Percentiles rank a stretch among this genome's conserved stretches.
Evolutionary conservation across 2,797 vertebrate species (phyloP).

Genomic region (Champsocephalus gunnari): DNA sequence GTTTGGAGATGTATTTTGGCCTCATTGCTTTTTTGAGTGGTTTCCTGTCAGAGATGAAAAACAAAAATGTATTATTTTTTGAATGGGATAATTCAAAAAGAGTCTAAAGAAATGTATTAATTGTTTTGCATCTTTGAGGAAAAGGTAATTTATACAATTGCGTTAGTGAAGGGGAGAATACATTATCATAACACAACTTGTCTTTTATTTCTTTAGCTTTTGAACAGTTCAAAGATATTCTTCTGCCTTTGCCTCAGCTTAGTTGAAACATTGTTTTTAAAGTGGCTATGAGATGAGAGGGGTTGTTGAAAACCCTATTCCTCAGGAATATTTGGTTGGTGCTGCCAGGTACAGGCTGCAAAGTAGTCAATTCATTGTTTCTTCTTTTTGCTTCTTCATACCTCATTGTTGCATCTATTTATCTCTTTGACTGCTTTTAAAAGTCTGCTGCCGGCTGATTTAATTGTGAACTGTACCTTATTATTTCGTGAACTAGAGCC

Average conservation of each 20-base stretch:
- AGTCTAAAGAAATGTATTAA: background rate
- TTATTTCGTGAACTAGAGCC: background rate
- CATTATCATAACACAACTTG: background rate
- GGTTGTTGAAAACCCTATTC: constrained; percentile 27
- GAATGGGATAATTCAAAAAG: background rate
- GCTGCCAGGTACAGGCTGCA: constrained; percentile 41
- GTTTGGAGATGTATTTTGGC: too few relatives aligned
- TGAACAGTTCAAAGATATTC: constrained; percentile 16
- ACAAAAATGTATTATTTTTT: background rate
- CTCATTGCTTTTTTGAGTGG: background rate
- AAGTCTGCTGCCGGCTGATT: constrained; percentile 39
- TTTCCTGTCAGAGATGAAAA: background rate
- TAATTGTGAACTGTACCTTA: constrained; percentile 20
- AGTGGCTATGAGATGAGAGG: constrained; percentile 29
- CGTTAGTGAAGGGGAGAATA: constrained; percentile 18
- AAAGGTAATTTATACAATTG: background rate
- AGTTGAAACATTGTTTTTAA: background rate
- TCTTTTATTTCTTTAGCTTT: constrained; percentile 20
- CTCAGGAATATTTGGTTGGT: constrained; percentile 41
- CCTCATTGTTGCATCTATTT: constrained; percentile 35
- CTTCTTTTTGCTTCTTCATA: constrained; percentile 29
- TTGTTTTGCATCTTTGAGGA: background rate
- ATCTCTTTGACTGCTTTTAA: constrained; percentile 35
- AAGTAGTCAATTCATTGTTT: constrained; percentile 47
- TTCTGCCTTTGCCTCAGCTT: constrained; percentile 17